Base-by-base conservation (phyloP, 2,797 vertebrate genomes). In the Acanthurus lineatus region DNA sequence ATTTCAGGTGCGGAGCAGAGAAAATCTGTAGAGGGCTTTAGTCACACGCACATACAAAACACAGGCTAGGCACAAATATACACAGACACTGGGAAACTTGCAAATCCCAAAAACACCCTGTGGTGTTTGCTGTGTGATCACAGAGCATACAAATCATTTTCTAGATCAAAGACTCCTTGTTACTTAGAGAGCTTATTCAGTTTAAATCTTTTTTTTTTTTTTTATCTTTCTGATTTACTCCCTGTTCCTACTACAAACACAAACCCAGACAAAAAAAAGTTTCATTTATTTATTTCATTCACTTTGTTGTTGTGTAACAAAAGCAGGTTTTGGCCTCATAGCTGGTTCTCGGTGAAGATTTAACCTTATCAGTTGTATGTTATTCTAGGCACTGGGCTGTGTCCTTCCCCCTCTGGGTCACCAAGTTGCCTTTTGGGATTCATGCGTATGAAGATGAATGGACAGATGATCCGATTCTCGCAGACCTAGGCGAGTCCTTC, bases 391-490 rank as follows among this genome's bases (percentile, higher is more conserved):
- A 51, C 38, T 16, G 68, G 59, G 51, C 70, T 70, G 76, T 72
- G 81, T 86, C 84, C 74, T 79, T 84, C 64, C 70, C 32, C 74
- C 71, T 84, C 67, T 57, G 81, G 81, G 84, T 76, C 73, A 81
- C 81, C 67, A 67, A 72, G 64, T 71, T 84, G 80, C 77, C 88
- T 81, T 85, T 88, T 63, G 83, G 83, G 90, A 93, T 64, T 72
- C 66, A 42, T 69, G 19, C 68, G 87, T 79, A 94, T 95, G 91
- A 94, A 93, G 92, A 94, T 88, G 81, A 93, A 95, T 93, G 88
- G 82, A 80, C 64, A 82, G 77, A 90, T 93, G 92, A 94, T 93
- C 86, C 89, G 87, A 93, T 91, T 91, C 85, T 74, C 42, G 79
- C 54, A 70, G 77, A 89, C 83, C 89, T 77, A 54, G 61, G 87